Evolutionary conservation across 2,888 invertebrate genomes (phyloP), one percentile per base, ranked within the genome.

Genomic region (Masnerella sp.): DNA sequence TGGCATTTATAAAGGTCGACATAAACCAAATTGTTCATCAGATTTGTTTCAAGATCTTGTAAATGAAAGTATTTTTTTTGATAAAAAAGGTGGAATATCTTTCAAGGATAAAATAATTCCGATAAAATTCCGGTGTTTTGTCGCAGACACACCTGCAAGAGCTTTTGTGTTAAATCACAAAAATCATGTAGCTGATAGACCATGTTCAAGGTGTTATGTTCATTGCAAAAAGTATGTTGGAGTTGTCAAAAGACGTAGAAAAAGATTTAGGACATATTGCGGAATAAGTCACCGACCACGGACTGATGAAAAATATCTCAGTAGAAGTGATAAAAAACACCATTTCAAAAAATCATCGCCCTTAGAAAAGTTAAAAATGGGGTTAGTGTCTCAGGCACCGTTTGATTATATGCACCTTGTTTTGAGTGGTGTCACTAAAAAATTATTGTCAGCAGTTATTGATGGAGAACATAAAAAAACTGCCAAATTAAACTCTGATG

Each of bases 361-460:
- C 1, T 32, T 64, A 22, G 34, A 42, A 32, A 11, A 20, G 2
- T 40, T 52, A 15, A n/a, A 25, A 1, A n/a, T 34, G 0, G n/a
- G 36, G 7, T n/a, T 61, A 12, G 49, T 49, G 1, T 25, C 36
- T 0, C 38, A 49, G 7, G 61, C 49, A 1, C 61, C 49, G 0
- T 61, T 49, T 9, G 61, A 61, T 1, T 61, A 61, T 14, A 61
- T 61, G 49, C 61, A 61, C 15, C 14, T 61, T 8, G 49, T 61
- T 0, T 28, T 49, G 1, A 9, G 47, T 0, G 61, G 61, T 0
- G 45, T 22, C 0, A 17, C 36, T 22, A 52, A 36, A 45, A 64
- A 52, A 54, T 15, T 64, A 0, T 36, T 64, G 2, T 34, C 34
- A 3, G 40, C 42, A 0, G 54, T 45, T 54, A 15, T 54, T 34